Evolutionary conservation across 2,113 vertebrate genomes (phyloP), one percentile per base, ranked within the genome.

Genomic region (Ibidorhyncha struthersii): DNA sequence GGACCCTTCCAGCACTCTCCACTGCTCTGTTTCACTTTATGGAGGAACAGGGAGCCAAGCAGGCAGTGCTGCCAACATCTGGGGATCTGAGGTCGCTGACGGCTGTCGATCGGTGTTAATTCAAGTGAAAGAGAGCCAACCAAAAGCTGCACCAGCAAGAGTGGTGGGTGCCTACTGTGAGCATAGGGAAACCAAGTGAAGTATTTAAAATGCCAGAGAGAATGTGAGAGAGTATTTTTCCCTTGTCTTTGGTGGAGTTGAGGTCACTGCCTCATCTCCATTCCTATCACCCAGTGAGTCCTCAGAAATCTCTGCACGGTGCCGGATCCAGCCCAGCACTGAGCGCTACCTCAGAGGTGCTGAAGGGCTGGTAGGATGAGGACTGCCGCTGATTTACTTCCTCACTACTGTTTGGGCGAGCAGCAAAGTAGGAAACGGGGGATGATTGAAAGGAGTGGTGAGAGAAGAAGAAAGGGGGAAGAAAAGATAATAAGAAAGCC

Each of bases 401-500:
- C 77, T 70, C 0, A 0, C 21, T 58, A 56, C 73, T 82, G 25
- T 91, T 92, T 83, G 71, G 88, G 49, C 2, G 6, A 93, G 67
- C 8, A 4, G 76, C 16, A 82, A 85, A 84, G 83, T 95, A 93
- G 82, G 72, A 70, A 94, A 94, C 49, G 11, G 53, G 40, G 58
- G 30, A 95, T 96, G 95, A 96, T 88, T 89, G 94, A 96, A 96
- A 96, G 87, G 76, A 87, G 43, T 85, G 52, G 82, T 76, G 94
- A 90, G 78, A 96, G 90, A 90, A 76, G 73, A 94, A 74, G 20
- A 92, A 95, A 92, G 45, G 41, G 78, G 22, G 73, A 87, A 80
- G 88, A 93, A 94, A 91, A 96, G 91, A 98, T 97, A 98, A 96
- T 97, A 97, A 94, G 94, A 96, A 96, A 95, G 86, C 82, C 89